Evolutionary conservation across 1,140 invertebrate species (phyloP).

Genomic region (Pomacea maculata): DNA sequence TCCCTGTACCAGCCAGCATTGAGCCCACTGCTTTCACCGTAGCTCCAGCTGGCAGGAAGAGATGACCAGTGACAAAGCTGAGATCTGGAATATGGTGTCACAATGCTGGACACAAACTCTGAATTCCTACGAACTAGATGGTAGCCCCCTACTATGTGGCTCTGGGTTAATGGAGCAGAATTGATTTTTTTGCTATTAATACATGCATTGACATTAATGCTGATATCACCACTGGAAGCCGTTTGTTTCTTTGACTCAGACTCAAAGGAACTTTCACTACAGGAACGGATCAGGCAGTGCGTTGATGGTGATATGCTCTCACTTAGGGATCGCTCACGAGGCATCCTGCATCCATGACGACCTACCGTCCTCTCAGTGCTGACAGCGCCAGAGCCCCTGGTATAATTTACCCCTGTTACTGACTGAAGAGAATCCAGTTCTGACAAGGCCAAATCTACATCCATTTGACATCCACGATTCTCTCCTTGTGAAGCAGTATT

Average conservation of each 20-base stretch:
- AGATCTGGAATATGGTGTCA: slow-evolving; percentile 15
- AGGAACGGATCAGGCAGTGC: slow-evolving; percentile 5
- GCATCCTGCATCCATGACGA: not conserved
- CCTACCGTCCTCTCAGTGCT: no score
- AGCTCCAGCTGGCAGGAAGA: slow-evolving; percentile 1
- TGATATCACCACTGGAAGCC: no score
- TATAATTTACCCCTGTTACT: slow-evolving; percentile 40
- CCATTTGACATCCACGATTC: slow-evolving; percentile 34
- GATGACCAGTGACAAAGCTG: not conserved
- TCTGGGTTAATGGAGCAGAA: no score
- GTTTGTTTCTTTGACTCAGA: no score
- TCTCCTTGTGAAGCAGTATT: not conserved
- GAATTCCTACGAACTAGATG: slow-evolving; percentile 56
- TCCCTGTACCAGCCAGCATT: slow-evolving; percentile 12
- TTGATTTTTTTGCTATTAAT: no score
- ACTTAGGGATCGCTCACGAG: slow-evolving; percentile 48
- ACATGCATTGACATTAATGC: no score
- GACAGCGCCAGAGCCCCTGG: not conserved
- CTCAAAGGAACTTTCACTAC: slow-evolving; percentile 14
- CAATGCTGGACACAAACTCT: slow-evolving; percentile 50
- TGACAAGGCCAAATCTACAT: slow-evolving; percentile 54
- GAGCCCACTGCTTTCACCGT: not conserved
- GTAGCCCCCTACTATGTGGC: slow-evolving; percentile 21
- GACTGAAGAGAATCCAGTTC: slow-evolving; percentile 58
- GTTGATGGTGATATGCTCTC: slow-evolving; percentile 39